phyloP scores from a whole-genome alignment of 2,888 invertebrate genomes.

The Drosophila mimetica region DNA sequence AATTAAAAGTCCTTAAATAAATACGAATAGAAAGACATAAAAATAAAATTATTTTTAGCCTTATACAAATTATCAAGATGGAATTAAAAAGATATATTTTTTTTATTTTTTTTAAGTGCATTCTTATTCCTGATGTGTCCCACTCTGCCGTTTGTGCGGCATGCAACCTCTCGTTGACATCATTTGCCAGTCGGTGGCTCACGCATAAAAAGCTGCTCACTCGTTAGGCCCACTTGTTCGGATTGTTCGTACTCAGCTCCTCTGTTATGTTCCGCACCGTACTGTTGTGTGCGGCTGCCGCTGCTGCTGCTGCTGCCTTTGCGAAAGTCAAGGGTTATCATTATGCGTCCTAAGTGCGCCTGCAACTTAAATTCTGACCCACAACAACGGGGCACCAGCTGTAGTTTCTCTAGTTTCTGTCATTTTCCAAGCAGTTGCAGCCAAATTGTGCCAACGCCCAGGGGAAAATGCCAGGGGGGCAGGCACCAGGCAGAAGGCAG shows the following conservation, averaged over 20 bases:
- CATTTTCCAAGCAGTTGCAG: conserved; percentile 74
- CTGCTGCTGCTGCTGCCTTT: conserved; percentile 48
- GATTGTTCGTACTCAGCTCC: conserved; percentile 20
- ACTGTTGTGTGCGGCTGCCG: conserved; percentile 7
- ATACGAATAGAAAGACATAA: too few relatives aligned
- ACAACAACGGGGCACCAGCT: conserved; percentile 40
- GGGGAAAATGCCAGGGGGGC: conserved; percentile 39
- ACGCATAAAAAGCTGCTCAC: conserved; percentile 72
- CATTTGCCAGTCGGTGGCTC: conserved; percentile 67
- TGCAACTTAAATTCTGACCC: conserved; percentile 35
- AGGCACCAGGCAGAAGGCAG: neutral
- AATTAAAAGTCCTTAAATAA: too few relatives aligned
- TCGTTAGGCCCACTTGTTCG: conserved; percentile 75
- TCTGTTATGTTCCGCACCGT: conserved; percentile 16
- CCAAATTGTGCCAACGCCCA: conserved; percentile 61
- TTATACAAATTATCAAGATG: too few relatives aligned
- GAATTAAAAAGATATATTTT: neutral
- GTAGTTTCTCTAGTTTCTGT: conserved; percentile 45
- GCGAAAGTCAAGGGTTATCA: conserved; percentile 77
- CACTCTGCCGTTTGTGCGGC: conserved; percentile 40
- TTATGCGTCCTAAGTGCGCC: conserved; percentile 63
- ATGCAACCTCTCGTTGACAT: conserved; percentile 73
- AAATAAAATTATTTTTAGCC: too few relatives aligned
- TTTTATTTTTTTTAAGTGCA: conserved; percentile 1
- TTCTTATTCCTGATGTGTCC: conserved; percentile 24